Conservation (phyloP, 2,113 vertebrate genomes). For the Holacanthus passer region DNA sequence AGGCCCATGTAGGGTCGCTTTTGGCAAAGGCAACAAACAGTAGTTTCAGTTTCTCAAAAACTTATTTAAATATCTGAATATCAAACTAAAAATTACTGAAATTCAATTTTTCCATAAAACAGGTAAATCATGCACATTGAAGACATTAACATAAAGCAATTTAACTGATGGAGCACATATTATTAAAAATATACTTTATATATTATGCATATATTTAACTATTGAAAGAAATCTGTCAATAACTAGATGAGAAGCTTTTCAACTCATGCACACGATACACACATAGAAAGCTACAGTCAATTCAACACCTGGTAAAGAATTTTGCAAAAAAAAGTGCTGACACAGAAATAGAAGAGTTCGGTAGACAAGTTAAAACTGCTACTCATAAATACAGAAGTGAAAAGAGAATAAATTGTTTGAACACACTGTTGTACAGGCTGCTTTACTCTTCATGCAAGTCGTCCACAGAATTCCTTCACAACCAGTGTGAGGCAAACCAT, state of each 20-base stretch:
- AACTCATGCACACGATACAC: background rate
- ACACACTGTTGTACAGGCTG: background rate
- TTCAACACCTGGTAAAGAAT: background rate
- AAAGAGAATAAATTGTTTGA: background rate
- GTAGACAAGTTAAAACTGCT: background rate
- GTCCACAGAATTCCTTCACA: slow-evolving; percentile 1
- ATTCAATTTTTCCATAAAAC: background rate
- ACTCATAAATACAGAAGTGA: background rate
- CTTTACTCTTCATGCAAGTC: background rate
- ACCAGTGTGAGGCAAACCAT: background rate
- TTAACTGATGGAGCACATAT: background rate
- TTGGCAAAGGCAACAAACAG: background rate
- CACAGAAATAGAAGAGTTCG: background rate
- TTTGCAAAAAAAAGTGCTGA: too few species aligned
- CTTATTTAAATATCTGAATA: background rate
- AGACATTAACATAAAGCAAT: background rate
- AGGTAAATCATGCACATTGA: background rate
- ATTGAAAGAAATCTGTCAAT: background rate
- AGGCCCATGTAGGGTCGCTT: background rate
- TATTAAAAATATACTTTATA: too few species aligned
- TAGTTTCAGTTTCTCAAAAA: background rate
- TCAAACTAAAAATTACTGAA: background rate
- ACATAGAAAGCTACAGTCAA: background rate
- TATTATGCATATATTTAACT: too few species aligned
- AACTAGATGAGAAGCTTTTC: background rate